Conservation (phyloP, 1,140 invertebrate genomes). For the Panonychus citri region DNA sequence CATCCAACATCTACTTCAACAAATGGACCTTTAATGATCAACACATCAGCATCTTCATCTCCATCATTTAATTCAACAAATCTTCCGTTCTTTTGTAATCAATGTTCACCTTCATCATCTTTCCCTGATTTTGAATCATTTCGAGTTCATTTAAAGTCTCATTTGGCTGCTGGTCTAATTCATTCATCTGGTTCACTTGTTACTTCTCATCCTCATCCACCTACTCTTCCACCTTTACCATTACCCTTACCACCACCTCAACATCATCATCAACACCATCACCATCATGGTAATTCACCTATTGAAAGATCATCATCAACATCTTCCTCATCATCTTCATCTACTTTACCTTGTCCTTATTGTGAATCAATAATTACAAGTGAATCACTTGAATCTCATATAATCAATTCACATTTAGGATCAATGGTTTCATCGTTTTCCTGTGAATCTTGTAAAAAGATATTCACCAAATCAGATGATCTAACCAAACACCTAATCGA, state of each 20-base stretch:
- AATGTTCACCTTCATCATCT: conserved; percentile 25
- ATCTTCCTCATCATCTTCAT: too few species aligned
- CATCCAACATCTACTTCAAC: too few species aligned
- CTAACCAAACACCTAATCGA: conserved; percentile 61
- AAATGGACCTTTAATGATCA: neutral
- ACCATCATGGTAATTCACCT: too few species aligned
- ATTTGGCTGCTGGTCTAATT: too few species aligned
- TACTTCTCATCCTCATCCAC: too few species aligned
- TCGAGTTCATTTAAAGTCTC: conserved; percentile 53
- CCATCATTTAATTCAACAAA: neutral
- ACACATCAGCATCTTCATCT: neutral
- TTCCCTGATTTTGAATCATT: conserved; percentile 68
- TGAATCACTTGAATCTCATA: conserved; percentile 46
- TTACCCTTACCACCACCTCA: too few species aligned
- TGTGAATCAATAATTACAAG: conserved; percentile 43
- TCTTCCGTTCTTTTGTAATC: neutral
- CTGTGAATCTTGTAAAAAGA: conserved; percentile 56
- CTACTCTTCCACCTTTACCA: too few species aligned
- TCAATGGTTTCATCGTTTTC: conserved; percentile 50
- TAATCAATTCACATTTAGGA: conserved; percentile 44
- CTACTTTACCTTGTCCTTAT: conserved; percentile 49
- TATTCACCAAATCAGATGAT: conserved; percentile 56
- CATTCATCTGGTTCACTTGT: too few species aligned
- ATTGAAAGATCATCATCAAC: too few species aligned
- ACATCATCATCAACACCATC: too few species aligned